These are phyloP conservation scores for Peromyscus melanophrys DNA, from an alignment of 2,797 vertebrate species.

Conservation along the genomic window DNA sequence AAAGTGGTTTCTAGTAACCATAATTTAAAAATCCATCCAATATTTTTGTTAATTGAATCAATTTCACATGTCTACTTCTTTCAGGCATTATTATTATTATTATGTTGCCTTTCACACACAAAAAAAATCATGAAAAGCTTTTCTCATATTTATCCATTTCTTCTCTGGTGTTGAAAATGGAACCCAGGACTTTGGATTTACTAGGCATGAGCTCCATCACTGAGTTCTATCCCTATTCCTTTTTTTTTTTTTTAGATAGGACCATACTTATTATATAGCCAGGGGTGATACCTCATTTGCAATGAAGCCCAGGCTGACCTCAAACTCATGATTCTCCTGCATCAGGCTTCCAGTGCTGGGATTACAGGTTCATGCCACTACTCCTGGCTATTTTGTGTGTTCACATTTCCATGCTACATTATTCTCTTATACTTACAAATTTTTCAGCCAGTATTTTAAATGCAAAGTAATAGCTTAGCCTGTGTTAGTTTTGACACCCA, in stretches of 20 bases:
- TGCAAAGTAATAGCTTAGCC: neutral
- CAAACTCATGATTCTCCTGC: neutral
- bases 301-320: neutral
- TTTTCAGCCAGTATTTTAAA: neutral
- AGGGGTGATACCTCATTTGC: neutral
- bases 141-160: conserved; percentile 26
- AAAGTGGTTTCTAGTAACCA: conserved; percentile 58
- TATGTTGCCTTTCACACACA: neutral
- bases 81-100: neutral
- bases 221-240: neutral
- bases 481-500: conserved; percentile 29
- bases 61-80: conserved; percentile 56
- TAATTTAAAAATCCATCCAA: neutral
- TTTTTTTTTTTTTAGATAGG: neutral
- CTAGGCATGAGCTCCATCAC: neutral
- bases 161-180: neutral
- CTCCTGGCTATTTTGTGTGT: neutral
- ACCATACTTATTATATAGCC: neutral
- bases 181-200: neutral
- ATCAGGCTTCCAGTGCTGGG: neutral
- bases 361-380: neutral
- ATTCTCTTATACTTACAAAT: conserved; percentile 41
- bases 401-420: conserved; percentile 42
- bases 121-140: neutral
- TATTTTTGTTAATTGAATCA: conserved; percentile 58